Base-by-base conservation (phyloP, 2,888 invertebrate species). In the Plebejus argus region DNA sequence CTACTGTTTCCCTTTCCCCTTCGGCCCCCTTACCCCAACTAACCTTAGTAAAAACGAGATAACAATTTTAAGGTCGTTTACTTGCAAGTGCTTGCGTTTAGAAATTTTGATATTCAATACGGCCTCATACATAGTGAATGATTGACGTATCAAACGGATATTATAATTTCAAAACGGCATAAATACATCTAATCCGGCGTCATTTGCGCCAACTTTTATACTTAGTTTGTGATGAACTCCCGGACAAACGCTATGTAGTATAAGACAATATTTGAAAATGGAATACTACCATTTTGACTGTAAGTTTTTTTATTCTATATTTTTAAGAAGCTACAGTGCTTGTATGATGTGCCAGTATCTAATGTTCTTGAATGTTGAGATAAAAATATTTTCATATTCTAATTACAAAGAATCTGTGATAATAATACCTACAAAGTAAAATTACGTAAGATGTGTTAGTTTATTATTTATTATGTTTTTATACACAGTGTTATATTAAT, bases 111-210 rank as follows among this genome's bases (percentile, higher is more conserved):
- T 88, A 90, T 91, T 91, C 87, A 89, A 85, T 79, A 80, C 78
- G 79, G 79, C 28, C 83, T 87, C 89, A 89, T 91, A 88, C 89
- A 90, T 91, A 90, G 83, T 86, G 82, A 87, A 72, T 85, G 80
- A 77, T 78, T 81, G 87, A 85, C 84, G 83, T 83, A 83, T 86
- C 83, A 84, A 83, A 84, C 85, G 79, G 83, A 81, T 82, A 92
- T 93, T 92, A 91, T 87, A 92, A 91, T 91, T 91, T 90, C 89
- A 90, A 91, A 87, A 82, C 80, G 87, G 81, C 87, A 86, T 88
- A 87, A 82, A 83, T 83, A 80, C 83, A 79, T 84, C 85, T 85
- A 86, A 84, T 84, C 78, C 81, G 79, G 77, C 82, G 83, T 83
- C 84, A 75, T 81, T 79, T 76, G 33, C 78, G 76, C 77, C 77